Conservation (phyloP, 2,888 invertebrate genomes). For the Drepana falcataria region DNA sequence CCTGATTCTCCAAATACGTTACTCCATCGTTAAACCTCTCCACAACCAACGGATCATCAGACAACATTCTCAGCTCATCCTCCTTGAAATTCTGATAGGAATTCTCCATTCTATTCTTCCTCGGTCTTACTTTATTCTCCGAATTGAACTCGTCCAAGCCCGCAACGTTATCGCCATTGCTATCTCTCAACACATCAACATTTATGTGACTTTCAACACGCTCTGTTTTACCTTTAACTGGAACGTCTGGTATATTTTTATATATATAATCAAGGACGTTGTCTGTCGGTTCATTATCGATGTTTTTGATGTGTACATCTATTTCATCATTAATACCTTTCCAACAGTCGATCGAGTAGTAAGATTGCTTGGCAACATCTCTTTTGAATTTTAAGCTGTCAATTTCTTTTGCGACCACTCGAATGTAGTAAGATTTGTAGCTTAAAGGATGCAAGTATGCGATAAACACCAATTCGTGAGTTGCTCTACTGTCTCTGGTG, state of each 20-base stretch:
- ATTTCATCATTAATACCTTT: constrained; percentile 22
- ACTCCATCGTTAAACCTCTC: constrained; percentile 35
- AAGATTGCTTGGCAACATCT: constrained; percentile 9
- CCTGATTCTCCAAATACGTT: constrained; percentile 61
- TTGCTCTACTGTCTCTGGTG: constrained; percentile 81
- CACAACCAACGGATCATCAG: constrained; percentile 48
- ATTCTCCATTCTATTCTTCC: constrained; percentile 11
- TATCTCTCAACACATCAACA: constrained; percentile 24
- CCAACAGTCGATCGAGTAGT: constrained; percentile 30
- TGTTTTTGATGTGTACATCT: constrained; percentile 28
- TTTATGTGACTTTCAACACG: too few relatives aligned
- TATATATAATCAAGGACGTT: neutral
- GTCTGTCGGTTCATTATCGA: constrained; percentile 12
- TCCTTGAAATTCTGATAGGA: constrained; percentile 35
- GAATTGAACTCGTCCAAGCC: constrained; percentile 13
- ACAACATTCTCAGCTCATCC: constrained; percentile 56
- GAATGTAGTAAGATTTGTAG: constrained; percentile 81
- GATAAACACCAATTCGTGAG: constrained; percentile 85
- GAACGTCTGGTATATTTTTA: neutral
- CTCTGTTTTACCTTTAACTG: neutral
- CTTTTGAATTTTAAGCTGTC: constrained; percentile 22
- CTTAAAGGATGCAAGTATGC: constrained; percentile 82
- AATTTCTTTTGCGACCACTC: constrained; percentile 13
- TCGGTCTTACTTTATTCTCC: constrained; percentile 7
- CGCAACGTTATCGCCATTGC: constrained; percentile 15